A percentile compares a stretch with the other conserved stretches of the same genome.
Conservation (phyloP, 1,140 invertebrate species). For the Bombus huntii region DNA sequence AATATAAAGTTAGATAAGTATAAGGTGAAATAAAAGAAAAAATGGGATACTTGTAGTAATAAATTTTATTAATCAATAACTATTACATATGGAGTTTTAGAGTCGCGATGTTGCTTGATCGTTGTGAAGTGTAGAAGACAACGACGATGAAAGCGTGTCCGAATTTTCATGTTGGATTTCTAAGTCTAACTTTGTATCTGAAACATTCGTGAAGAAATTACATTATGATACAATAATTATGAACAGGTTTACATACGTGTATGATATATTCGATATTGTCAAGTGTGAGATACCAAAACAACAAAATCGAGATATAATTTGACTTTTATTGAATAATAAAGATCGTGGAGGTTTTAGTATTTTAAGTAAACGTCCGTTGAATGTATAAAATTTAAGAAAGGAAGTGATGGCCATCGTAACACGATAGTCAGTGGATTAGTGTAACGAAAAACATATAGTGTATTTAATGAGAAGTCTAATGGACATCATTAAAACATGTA, state of each 20-base stretch:
- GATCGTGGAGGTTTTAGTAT: background rate
- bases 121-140: background rate
- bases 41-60: no score
- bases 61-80: background rate
- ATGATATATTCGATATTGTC: background rate
- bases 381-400: background rate
- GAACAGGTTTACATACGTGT: no score
- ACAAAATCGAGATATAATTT: background rate
- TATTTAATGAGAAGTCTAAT: background rate
- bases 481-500: background rate
- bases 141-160: background rate
- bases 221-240: background rate
- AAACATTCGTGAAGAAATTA: background rate
- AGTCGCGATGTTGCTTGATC: background rate
- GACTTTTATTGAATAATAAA: background rate
- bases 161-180: background rate
- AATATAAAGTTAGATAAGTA: background rate
- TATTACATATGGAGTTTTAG: background rate
- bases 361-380: background rate
- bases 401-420: background rate
- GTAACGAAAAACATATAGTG: background rate
- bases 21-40: background rate
- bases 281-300: background rate
- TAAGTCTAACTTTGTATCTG: constrained; percentile 18
- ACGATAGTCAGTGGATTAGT: background rate